Percentiles rank a stretch among this genome's conserved stretches.
Evolutionary conservation across 2,888 invertebrate species (phyloP).

Genomic region (Drosophila helvetica): DNA sequence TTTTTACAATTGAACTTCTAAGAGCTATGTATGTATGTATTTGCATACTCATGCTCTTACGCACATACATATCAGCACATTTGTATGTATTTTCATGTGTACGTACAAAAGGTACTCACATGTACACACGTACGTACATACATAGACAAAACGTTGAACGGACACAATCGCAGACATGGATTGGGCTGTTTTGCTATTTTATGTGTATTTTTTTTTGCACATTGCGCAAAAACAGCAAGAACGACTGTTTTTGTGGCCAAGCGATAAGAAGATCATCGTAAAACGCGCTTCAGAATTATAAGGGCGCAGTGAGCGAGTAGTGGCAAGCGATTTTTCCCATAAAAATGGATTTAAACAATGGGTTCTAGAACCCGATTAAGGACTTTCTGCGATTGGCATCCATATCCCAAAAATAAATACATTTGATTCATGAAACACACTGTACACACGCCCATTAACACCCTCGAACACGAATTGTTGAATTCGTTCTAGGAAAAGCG

Average conservation of each 20-base stretch:
- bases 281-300: neutral
- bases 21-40: too few relatives aligned
- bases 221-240: conserved; percentile 24
- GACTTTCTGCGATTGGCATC: too few relatives aligned
- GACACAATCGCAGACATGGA: too few relatives aligned
- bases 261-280: conserved; percentile 41
- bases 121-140: too few relatives aligned
- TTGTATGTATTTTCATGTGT: too few relatives aligned
- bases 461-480: conserved; percentile 16
- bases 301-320: neutral
- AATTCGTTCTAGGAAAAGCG: conserved; percentile 57
- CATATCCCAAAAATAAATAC: neutral
- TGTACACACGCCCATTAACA: conserved; percentile 24
- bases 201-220: conserved; percentile 40
- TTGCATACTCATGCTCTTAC: too few relatives aligned
- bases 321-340: neutral
- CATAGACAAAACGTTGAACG: too few relatives aligned
- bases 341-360: neutral
- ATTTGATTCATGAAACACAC: conserved; percentile 10
- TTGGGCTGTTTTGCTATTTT: neutral
- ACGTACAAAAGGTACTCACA: too few relatives aligned
- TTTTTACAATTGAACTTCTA: too few relatives aligned
- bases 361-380: neutral
- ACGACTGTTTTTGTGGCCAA: conserved; percentile 5
- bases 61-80: too few relatives aligned